phyloP scores from a whole-genome alignment of 2,888 invertebrate genomes.

The Lamellibrachia satsuma region DNA sequence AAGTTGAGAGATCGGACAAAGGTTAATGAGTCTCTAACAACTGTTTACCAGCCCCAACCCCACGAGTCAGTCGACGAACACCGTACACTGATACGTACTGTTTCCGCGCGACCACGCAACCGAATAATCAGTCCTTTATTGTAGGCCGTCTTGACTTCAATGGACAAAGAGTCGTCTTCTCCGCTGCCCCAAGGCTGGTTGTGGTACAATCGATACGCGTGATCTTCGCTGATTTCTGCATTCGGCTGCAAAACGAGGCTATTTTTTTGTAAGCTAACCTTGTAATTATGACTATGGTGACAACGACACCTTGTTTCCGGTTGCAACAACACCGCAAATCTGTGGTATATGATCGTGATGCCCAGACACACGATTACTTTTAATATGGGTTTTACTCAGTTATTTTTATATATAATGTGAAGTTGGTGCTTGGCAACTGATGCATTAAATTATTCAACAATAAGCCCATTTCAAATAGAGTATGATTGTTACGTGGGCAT shows the following conservation, averaged over 20 bases:
- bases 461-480: too few relatives aligned
- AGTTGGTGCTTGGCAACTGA: too few relatives aligned
- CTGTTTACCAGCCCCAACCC: background rate
- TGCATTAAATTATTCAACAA: too few relatives aligned
- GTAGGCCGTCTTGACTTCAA: background rate
- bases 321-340: too few relatives aligned
- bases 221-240: background rate
- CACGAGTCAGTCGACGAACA: background rate
- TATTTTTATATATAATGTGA: too few relatives aligned
- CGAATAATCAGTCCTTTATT: slow-evolving; percentile 4
- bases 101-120: background rate
- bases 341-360: too few relatives aligned
- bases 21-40: background rate
- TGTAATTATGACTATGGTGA: too few relatives aligned
- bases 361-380: too few relatives aligned
- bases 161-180: background rate
- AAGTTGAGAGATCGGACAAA: background rate
- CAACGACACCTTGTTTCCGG: too few relatives aligned
- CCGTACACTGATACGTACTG: background rate
- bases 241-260: background rate
- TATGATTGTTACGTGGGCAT: background rate
- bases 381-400: too few relatives aligned
- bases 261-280: background rate
- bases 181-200: background rate
- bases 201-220: background rate